phyloP scores from a whole-genome alignment of 2,888 invertebrate genomes.

The Dasypogon diadema region DNA sequence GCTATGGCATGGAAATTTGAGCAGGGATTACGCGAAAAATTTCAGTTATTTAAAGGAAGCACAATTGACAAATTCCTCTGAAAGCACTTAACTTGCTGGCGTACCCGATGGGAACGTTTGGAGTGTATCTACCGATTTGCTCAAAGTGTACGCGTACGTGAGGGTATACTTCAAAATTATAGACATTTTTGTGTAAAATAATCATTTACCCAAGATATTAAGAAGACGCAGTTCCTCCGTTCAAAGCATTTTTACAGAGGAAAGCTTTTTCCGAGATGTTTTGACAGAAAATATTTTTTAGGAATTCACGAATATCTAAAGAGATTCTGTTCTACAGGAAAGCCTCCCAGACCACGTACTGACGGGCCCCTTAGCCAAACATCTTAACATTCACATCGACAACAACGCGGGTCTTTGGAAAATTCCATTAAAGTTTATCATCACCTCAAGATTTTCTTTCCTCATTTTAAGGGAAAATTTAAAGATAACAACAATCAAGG shows the following conservation, averaged over 20 bases:
- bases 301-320: constrained; percentile 20
- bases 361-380: constrained; percentile 3
- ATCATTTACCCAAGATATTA: constrained; percentile 44
- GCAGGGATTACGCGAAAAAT: constrained; percentile 50
- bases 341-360: neutral
- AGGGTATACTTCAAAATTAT: neutral
- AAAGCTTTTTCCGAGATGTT: constrained; percentile 29
- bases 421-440: constrained; percentile 40
- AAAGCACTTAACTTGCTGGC: constrained; percentile 10
- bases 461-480: constrained; percentile 4
- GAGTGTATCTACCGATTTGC: neutral
- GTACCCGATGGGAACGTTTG: neutral
- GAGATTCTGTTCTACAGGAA: constrained; percentile 5
- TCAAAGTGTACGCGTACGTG: neutral
- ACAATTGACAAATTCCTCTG: constrained; percentile 16
- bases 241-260: constrained; percentile 33
- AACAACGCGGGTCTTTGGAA: neutral
- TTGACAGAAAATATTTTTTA: constrained; percentile 32
- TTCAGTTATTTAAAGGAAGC: constrained; percentile 40
- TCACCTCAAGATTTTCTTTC: constrained; percentile 23
- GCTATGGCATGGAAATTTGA: constrained; percentile 50
- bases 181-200: constrained; percentile 30
- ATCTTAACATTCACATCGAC: constrained; percentile 23
- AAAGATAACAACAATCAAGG: constrained; percentile 20
- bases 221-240: constrained; percentile 11